Base-by-base conservation (phyloP, 2,888 invertebrate genomes). In the Pammene fasciana region DNA sequence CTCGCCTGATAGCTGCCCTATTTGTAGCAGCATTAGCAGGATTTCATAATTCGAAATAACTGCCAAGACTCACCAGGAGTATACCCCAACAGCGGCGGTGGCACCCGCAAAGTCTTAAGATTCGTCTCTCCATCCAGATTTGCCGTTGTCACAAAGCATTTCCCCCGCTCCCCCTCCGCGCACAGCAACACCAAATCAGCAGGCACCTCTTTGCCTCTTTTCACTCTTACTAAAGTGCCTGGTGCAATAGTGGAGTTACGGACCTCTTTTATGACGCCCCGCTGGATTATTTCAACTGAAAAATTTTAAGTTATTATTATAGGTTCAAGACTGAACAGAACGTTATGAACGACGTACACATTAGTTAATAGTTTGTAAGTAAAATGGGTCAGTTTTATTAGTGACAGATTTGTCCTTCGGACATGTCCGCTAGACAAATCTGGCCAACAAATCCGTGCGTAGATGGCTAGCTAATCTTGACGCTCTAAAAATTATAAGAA, bases 81-180 rank as follows among this genome's bases (percentile, higher is more conserved):
- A 67, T 85, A 92, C 13, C 88, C 90, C 0, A 89, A 79, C 4
- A 93, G 79, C 0, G 92, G 86, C 3, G 87, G 85, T 0, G 90
- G 90, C 0, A 93, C 93, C 70, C 92, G 81, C 68, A 93, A 72
- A 70, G 95, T 95, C 90, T 96, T 96, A 57, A 96, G 87, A 80
- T 96, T 96, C 1, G 96, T 96, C 86, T 96, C 96, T 0, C 97
- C 97, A 79, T 97, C 97, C 56, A 97, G 91, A 86, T 97, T 97
- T n/a, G 97, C 96, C 0, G 97, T 97, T 41, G 96, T 97, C 56
- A 97, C 94, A 84, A 94, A 96, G 80, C 97, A 97, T 76, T 94
- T 94, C 0, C 95, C 95, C 70, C 94, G 94, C 1, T 92, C 89
- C 71, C 96, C 95, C 1, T 95, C 94, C 0, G 95, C 94, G 34